Evolutionary conservation across 64 coral and sea anemone species (phyloP).

Genomic region (Astreopora myriophthalma): DNA sequence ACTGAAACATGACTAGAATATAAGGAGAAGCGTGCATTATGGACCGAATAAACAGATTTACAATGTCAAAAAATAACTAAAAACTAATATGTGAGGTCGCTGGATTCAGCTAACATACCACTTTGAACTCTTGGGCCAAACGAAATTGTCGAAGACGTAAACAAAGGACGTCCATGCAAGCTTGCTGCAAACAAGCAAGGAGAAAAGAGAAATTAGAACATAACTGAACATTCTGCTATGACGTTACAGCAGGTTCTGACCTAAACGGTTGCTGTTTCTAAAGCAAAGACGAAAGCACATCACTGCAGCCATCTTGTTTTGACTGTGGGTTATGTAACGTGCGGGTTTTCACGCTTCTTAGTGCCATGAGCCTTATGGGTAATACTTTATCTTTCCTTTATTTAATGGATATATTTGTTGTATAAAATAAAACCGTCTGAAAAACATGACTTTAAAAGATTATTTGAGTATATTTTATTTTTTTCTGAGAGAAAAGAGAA

Average conservation of each 20-base stretch:
- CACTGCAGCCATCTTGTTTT: constrained; percentile 68
- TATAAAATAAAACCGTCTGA: too few species aligned
- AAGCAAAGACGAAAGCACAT: constrained; percentile 43
- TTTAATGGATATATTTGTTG: neutral
- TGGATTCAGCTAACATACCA: neutral
- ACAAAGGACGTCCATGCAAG: constrained; percentile 28
- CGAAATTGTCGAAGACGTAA: constrained; percentile 38
- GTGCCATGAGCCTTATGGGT: constrained; percentile 1
- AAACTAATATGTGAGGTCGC: neutral
- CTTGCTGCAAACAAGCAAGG: neutral
- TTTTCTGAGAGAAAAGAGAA: too few species aligned
- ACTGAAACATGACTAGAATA: too few species aligned
- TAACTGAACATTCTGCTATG: neutral
- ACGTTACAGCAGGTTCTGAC: neutral
- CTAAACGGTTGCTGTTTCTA: constrained; percentile 24
- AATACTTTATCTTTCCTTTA: neutral
- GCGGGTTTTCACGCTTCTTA: neutral
- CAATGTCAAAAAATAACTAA: neutral
- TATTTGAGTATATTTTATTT: too few species aligned
- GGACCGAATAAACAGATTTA: too few species aligned
- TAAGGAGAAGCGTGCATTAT: too few species aligned
- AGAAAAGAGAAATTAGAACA: neutral
- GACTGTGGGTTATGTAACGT: neutral
- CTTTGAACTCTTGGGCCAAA: constrained; percentile 42
- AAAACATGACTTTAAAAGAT: too few species aligned